Base-by-base conservation (phyloP, 2,888 invertebrate species). In the Diadegma fenestrale region DNA sequence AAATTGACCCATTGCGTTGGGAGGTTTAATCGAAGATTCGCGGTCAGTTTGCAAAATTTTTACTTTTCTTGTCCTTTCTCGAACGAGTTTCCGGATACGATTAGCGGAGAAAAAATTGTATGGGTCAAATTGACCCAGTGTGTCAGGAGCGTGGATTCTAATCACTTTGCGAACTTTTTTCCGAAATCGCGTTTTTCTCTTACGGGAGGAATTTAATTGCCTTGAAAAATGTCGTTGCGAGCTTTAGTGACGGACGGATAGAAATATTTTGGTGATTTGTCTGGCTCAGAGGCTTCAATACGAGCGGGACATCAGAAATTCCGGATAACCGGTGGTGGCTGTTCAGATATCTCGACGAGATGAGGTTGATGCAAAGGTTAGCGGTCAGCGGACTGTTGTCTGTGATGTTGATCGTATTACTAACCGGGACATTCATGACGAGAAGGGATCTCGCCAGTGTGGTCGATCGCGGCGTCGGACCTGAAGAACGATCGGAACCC, bases 341-440 rank as follows among this genome's bases (percentile, higher is more conserved):
- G 89, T 81, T 88, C 88, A 89, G 90, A 87, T 90, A 89, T 88
- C 84, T 88, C 84, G 87, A 88, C 91, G 89, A 92, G 78, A 93
- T 93, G 93, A 90, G 93, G 86, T 88, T 93, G 72, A 91, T 93
- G 91, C 93, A 93, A 87, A 91, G 93, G 86, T 73, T 93, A 75
- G 93, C 93, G 87, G 90, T 93, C 87, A 93, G 93, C 91, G 93
- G 93, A 63, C 91, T 93, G 63, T 88, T 93, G 89, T 93, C 93
- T 85, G 92, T 93, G 54, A 92, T 93, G 90, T 88, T 93, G 88
- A 92, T 93, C 82, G 91, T 93, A 61, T 90, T 93, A 26, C 85
- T 93, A 33, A 93, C 93, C 76, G 93, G 93, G 0, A 90, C 92
- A 63, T 91, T 93, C 84, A 90, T 93, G 73, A 92, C 92, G 73